These are phyloP conservation scores for Xestoiulus laeticollis DNA, from an alignment of 2,888 invertebrate species.

Conservation along the genomic window DNA sequence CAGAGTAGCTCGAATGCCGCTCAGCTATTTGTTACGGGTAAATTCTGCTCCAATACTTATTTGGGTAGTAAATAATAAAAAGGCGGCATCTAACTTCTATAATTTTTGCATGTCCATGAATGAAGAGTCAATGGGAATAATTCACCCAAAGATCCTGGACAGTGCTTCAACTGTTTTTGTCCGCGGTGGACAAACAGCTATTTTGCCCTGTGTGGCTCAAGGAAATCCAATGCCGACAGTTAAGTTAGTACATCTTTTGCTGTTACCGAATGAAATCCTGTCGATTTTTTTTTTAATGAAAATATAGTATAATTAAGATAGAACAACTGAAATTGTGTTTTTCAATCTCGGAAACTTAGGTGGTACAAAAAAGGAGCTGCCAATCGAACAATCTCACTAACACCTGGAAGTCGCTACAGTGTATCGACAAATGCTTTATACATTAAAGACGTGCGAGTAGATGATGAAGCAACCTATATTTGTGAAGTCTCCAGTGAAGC, in stretches of 20 bases:
- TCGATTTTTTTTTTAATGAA: too few species aligned
- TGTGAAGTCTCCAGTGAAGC: slow-evolving; percentile 47
- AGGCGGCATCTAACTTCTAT: background rate
- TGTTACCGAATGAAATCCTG: too few species aligned
- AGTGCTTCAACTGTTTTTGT: background rate
- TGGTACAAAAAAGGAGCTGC: slow-evolving; percentile 1
- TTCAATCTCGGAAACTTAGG: background rate
- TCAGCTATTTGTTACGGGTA: slow-evolving; percentile 53
- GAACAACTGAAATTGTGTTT: background rate
- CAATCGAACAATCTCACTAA: background rate
- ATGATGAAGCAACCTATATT: slow-evolving; percentile 34
- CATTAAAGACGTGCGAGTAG: background rate
- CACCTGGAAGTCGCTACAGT: background rate
- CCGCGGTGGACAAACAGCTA: background rate
- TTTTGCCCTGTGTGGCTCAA: slow-evolving; percentile 52
- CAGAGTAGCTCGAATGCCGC: slow-evolving; percentile 50
- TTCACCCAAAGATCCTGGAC: slow-evolving; percentile 42
- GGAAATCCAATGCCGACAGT: slow-evolving; percentile 50
- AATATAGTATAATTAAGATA: too few species aligned
- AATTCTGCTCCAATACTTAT: background rate
- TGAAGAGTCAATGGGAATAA: slow-evolving; percentile 48
- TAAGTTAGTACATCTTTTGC: background rate
- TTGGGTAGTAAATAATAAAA: too few species aligned
- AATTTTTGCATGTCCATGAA: background rate
- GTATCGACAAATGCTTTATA: background rate